Conservation (phyloP, 2,888 invertebrate species). For the Hirtodrosophila alboralis region DNA sequence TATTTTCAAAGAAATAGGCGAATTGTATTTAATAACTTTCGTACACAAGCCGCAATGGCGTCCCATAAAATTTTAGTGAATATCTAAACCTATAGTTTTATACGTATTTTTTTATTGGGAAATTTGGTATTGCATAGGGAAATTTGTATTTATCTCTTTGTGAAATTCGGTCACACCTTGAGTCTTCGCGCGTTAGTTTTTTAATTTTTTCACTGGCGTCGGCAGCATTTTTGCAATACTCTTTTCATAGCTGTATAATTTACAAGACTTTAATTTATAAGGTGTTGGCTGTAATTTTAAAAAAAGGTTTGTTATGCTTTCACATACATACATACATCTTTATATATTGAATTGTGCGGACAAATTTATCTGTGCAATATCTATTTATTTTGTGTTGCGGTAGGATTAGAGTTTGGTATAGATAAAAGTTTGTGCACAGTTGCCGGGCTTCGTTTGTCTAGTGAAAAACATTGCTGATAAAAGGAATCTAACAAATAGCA, state of each 20-base stretch:
- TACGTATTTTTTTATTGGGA: not conserved
- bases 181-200: slow-evolving; percentile 60
- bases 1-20: not conserved
- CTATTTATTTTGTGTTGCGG: slow-evolving; percentile 56
- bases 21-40: not conserved
- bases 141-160: not conserved
- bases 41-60: no score
- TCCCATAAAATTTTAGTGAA: not conserved
- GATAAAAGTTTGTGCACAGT: slow-evolving; percentile 41
- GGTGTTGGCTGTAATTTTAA: slow-evolving; percentile 6
- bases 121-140: not conserved
- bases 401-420: slow-evolving; percentile 61
- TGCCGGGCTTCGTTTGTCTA: slow-evolving; percentile 36
- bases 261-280: slow-evolving; percentile 4
- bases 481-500: slow-evolving; percentile 6
- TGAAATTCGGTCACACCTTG: slow-evolving; percentile 35
- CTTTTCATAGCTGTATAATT: not conserved
- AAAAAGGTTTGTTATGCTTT: slow-evolving; percentile 53
- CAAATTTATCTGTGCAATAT: not conserved
- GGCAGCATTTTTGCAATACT: slow-evolving; percentile 25
- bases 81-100: not conserved
- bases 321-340: not conserved
- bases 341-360: not conserved
- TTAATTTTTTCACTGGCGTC: slow-evolving; percentile 67
- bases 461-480: slow-evolving; percentile 7